These are phyloP conservation scores for Tenualosa thibaudeaui DNA, from an alignment of 2,797 vertebrate genomes.

Conservation along the genomic window DNA sequence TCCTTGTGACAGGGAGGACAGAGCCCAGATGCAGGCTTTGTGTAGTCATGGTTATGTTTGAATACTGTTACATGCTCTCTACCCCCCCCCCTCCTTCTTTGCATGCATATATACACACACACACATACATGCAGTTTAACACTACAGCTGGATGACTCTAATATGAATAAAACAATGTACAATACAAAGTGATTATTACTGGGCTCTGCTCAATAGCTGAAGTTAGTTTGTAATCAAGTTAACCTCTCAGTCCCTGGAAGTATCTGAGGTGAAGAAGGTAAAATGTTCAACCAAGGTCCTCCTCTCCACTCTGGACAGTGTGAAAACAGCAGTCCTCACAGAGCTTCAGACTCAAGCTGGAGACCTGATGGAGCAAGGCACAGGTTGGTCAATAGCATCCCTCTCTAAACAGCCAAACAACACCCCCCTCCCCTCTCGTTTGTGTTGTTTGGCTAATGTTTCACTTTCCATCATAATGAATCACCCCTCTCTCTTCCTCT, in stretches of 20 bases:
- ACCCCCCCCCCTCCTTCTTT: not conserved
- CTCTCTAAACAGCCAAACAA: slow-evolving; percentile 5
- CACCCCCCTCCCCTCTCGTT: slow-evolving; percentile 48
- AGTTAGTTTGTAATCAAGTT: not conserved
- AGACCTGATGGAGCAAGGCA: not conserved
- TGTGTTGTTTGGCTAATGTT: slow-evolving; percentile 77
- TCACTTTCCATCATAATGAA: slow-evolving; percentile 76
- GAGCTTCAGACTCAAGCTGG: not conserved
- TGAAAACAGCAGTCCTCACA: not conserved
- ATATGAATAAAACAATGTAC: not conserved
- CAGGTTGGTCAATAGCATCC: slow-evolving; percentile 40
- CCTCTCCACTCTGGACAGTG: not conserved
- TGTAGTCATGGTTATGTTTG: not conserved
- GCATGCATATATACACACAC: not conserved
- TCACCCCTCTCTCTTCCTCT: slow-evolving; percentile 51
- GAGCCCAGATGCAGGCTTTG: not conserved
- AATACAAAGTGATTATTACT: not conserved
- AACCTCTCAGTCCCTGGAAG: too few relatives aligned
- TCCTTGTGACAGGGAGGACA: not conserved
- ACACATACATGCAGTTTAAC: not conserved
- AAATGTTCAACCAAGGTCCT: not conserved
- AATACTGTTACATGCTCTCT: not conserved
- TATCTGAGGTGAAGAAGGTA: not conserved
- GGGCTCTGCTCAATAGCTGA: not conserved
- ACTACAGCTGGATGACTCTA: not conserved